phyloP scores from a whole-genome alignment of 2,113 vertebrate species.

The Seriola dumerili region DNA sequence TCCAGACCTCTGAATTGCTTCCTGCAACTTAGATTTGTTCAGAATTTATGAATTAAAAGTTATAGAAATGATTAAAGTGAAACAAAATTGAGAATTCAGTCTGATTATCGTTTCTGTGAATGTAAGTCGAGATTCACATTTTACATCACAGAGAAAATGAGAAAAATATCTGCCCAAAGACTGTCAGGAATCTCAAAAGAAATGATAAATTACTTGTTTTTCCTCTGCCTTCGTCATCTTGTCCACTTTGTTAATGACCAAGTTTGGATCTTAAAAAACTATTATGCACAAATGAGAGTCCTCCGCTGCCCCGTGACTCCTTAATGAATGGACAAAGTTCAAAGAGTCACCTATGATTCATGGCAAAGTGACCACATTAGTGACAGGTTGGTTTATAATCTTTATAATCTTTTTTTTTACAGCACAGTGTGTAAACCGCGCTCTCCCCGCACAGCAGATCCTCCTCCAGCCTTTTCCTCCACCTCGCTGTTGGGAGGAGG shows the following conservation, averaged over 20 bases:
- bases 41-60: background rate
- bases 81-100: background rate
- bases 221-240: background rate
- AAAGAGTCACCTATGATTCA: background rate
- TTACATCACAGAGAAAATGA: background rate
- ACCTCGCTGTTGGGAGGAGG: conserved; percentile 90
- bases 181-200: background rate
- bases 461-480: conserved; percentile 84
- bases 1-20: background rate
- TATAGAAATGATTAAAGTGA: background rate
- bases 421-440: conserved; percentile 92
- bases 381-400: background rate
- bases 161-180: background rate
- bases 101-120: background rate
- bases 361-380: conserved; percentile 6
- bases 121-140: too few relatives aligned
- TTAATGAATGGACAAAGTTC: conserved; percentile 7
- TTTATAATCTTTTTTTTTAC: conserved; percentile 19
- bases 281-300: background rate
- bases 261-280: background rate
- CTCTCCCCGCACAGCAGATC: conserved; percentile 83
- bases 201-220: background rate
- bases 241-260: background rate
- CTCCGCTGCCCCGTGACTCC: conserved; percentile 6
- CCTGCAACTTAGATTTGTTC: background rate